Evolutionary conservation across 2,888 invertebrate species (phyloP), one percentile per base, ranked within the genome.

Genomic region (Epsilonema sp.): DNA sequence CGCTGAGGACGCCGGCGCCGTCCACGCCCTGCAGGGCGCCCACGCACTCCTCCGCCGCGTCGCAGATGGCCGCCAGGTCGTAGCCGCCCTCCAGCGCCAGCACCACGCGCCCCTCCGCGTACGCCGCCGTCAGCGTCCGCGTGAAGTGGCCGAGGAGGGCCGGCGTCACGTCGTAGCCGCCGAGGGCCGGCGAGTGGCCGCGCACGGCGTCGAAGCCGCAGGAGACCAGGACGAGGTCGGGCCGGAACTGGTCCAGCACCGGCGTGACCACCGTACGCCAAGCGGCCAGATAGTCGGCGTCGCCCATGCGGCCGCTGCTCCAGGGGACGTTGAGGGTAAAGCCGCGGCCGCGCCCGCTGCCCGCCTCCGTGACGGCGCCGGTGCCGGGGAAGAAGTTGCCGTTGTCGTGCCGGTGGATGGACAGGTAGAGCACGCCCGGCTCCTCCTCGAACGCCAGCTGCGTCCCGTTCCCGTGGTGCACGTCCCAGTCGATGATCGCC

Each of bases 331-430:
- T 97, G 39, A 97, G 84, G 67, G 85, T 92, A 73, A 77, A 89
- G 46, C 94, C 94, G 51, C 58, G 59, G 37, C 58, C 62, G n/a
- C 46, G 49, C 20, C 51, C 54, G 23, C 48, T 52, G 37, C 61
- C 62, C 54, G 76, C 75, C 69, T 90, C 94, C 46, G 77, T 78
- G 38, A 85, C 83, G 42, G 85, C 85, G 49, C 97, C 97, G 2
- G 97, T 97, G 53, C 94, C 97, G n/a, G 94, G 94, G 74, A 94
- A 94, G 73, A 94, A 94, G 71, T 92, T 92, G 26, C 94, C 97
- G 67, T 90, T 87, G 75, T 97, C 97, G 74, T 97, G 94, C 58
- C 97, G 81, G 75, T 97, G 97, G 65, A 97, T 78, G 57, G 90
- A 90, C 62, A 97, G 76, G 73, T 94, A 97, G 58, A 97, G 75